Percentiles rank a stretch among this genome's conserved stretches.
phyloP scores from a whole-genome alignment of 2,888 invertebrate genomes.

The Cacoxenus indagator region DNA sequence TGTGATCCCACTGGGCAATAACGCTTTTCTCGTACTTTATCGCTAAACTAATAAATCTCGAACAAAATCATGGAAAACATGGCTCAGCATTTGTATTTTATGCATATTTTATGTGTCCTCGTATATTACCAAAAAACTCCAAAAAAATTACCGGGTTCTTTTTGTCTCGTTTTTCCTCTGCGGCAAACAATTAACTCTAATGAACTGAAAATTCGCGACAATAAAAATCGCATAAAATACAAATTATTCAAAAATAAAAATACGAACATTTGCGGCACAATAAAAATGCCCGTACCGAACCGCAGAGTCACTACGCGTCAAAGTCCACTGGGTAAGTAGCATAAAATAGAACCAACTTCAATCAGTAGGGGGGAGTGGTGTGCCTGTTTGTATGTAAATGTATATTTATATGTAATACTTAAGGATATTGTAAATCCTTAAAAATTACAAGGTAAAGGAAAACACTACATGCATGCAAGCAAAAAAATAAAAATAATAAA shows the following conservation, averaged over 20 bases:
- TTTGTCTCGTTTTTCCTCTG: conserved; percentile 40
- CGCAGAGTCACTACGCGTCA: conserved; percentile 62
- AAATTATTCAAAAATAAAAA: conserved; percentile 27
- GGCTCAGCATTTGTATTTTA: conserved; percentile 8
- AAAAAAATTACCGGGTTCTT: conserved; percentile 34
- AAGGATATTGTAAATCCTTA: too few relatives aligned
- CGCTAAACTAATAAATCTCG: conserved; percentile 49
- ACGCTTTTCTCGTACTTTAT: conserved; percentile 36
- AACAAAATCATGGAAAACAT: conserved; percentile 8
- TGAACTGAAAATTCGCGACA: conserved; percentile 51
- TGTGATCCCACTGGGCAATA: neutral
- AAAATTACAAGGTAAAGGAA: too few relatives aligned
- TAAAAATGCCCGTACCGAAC: conserved; percentile 32
- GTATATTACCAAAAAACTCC: conserved; percentile 16
- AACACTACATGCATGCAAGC: neutral
- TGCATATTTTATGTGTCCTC: conserved; percentile 11
- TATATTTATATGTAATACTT: too few relatives aligned
- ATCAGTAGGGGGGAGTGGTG: neutral
- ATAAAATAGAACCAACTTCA: neutral
- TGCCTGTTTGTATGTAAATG: too few relatives aligned
- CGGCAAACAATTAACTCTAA: conserved; percentile 54
- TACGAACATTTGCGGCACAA: conserved; percentile 27
- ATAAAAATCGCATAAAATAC: conserved; percentile 32
- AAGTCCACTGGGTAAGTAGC: conserved; percentile 67
- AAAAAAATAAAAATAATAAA: neutral